These are phyloP conservation scores for Gerosis bhagava DNA, from an alignment of 2,888 invertebrate species.

Conservation along the genomic window DNA sequence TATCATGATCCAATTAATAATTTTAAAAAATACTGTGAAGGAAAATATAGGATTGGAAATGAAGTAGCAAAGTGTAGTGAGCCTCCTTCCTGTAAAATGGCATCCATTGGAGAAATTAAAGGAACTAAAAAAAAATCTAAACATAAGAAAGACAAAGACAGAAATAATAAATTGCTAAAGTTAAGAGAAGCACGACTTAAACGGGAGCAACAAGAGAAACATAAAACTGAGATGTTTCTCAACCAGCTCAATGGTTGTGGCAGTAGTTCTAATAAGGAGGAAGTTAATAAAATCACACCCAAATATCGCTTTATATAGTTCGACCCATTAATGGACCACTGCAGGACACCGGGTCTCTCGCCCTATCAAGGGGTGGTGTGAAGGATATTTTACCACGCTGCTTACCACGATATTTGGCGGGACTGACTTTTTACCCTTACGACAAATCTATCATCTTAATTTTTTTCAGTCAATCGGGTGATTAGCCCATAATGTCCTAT, in stretches of 20 bases:
- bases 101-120: constrained; percentile 35
- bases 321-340: too few relatives aligned
- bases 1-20: constrained; percentile 88
- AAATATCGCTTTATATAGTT: constrained; percentile 98
- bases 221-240: constrained; percentile 86
- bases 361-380: too few relatives aligned
- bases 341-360: too few relatives aligned
- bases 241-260: constrained; percentile 80
- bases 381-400: too few relatives aligned
- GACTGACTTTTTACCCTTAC: too few relatives aligned
- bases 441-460: too few relatives aligned
- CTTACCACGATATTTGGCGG: too few relatives aligned
- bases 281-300: constrained; percentile 77
- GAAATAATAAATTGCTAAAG: constrained; percentile 79
- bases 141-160: constrained; percentile 49
- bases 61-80: constrained; percentile 25
- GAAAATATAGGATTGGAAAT: constrained; percentile 25
- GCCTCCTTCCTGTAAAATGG: too few relatives aligned
- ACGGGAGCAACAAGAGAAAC: constrained; percentile 91
- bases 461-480: too few relatives aligned
- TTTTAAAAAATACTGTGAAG: constrained; percentile 81
- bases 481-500: too few relatives aligned
- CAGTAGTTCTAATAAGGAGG: constrained; percentile 26
- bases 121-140: constrained; percentile 33
- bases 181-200: constrained; percentile 90